Base-by-base conservation (phyloP, 2,797 vertebrate genomes). In the Poeciliopsis turneri region DNA sequence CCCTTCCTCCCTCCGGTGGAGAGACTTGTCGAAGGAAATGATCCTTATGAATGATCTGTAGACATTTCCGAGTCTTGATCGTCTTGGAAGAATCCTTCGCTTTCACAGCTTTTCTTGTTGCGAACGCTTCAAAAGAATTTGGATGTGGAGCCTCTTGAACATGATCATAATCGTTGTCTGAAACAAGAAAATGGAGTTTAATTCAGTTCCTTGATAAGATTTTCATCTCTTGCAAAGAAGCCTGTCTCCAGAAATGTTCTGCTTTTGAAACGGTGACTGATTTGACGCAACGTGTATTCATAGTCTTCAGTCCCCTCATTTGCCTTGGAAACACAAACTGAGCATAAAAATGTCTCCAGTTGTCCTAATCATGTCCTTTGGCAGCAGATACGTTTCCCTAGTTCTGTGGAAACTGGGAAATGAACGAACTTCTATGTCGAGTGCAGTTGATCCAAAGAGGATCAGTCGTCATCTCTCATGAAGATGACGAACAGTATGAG, bases 401-500 rank as follows among this genome's bases (percentile, higher is more conserved):
- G 74, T 81, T 81, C 72, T 87, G 82, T 80, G 81, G 82, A 87
- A 89, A 88, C 76, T 66, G 45, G 78, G 78, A 74, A 69, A 72
- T 82, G 45, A 76, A 84, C 86, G 71, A 78, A 88, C 82, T 80
- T 88, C 49, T 76, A 53, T 86, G 49, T 64, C 88, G 86, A 87
- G 87, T 86, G 81, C 84, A 90, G 87, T 88, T 90, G 93, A 95
- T 95, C 93, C 92, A 45, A 88, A 91, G 88, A 74, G 77, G 93
- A 95, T 95, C 93, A 93, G 83, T 91, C 90, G 92, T 93, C 94
- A 95, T 94, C 89, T 78, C 57, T 88, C 89, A 82, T 81, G 89
- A 90, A 77, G 91, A 95, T 94, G 93, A 94, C 85, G 90, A 92
- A 90, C 83, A 93, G 75, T 88, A 85, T 89, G 73, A 90, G 86